Base-by-base conservation (phyloP, 2,113 vertebrate species). In the Willisornis vidua region DNA sequence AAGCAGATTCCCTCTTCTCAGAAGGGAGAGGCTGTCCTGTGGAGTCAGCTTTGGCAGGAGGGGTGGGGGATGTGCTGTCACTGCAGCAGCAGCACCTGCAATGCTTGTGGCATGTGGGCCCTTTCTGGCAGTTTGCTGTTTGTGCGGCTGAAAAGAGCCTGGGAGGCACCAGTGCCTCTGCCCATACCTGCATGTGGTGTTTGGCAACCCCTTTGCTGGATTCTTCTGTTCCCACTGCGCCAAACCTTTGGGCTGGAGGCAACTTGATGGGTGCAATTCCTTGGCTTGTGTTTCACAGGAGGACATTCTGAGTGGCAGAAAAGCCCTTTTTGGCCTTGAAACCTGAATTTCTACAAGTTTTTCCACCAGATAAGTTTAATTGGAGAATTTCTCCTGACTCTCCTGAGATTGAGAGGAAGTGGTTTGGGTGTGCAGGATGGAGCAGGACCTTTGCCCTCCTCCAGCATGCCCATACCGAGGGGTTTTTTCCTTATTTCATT, bases 31-130 rank as follows among this genome's bases (percentile, higher is more conserved):
- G 17, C 23, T 54, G 37, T 68, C 19, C 35, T 37, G 37, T 2
- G 1, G 35, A 54, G 39, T 29, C 33, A 51, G 10, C 35, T 46
- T 15, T 35, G 37, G 26, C 45, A 28, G 33, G 49, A 51, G 58
- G 13, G 1, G 33, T 28, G 48, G 12, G 75, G 48, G 59, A 28
- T 77, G 48, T 1, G 1, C 58, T 46, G 63, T 45, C 20, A 3
- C 41, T 35, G 18, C 54, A 71, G 62, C 74, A 66, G 63, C 29
- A 25, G 29, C 33, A 22, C 14, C 13, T 0, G 0, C n/a, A 26
- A 43, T 1, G 3, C 43, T 54, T 49, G 65, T 37, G 48, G 45
- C 57, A 26, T 1, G 0, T 14, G 78, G 26, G 43, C 1, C 3
- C 26, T 37, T 54, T 24, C 19, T 46, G 16, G 16, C 14, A 17